Conservation (phyloP, 2,888 invertebrate species). For the Drosophila testacea region DNA sequence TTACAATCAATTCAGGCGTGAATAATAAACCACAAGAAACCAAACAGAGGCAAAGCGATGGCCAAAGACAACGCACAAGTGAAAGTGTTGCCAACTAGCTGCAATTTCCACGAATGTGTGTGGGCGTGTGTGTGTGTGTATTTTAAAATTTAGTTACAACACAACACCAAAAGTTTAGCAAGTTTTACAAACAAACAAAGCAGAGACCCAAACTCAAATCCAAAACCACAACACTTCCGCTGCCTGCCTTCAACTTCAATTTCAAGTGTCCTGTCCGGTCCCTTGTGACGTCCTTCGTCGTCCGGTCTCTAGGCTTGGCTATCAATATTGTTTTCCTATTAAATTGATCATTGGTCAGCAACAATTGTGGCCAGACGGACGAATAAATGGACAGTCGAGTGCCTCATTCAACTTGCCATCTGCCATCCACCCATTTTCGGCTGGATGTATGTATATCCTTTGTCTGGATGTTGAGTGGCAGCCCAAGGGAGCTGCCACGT, state of each 20-base stretch:
- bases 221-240: slow-evolving; percentile 68
- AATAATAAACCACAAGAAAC: slow-evolving; percentile 85
- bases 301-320: slow-evolving; percentile 49
- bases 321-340: slow-evolving; percentile 85
- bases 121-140: slow-evolving; percentile 18
- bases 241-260: slow-evolving; percentile 23
- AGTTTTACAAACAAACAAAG: slow-evolving; percentile 70
- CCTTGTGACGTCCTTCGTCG: slow-evolving; percentile 31
- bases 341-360: slow-evolving; percentile 84
- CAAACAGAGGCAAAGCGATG: slow-evolving; percentile 58
- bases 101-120: slow-evolving; percentile 17
- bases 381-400: not conserved
- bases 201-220: slow-evolving; percentile 18
- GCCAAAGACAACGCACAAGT: slow-evolving; percentile 66
- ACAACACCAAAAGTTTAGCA: slow-evolving; percentile 76
- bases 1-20: slow-evolving; percentile 85
- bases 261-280: slow-evolving; percentile 57
- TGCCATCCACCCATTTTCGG: not conserved
- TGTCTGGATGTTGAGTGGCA: slow-evolving; percentile 56
- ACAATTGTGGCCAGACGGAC: slow-evolving; percentile 62
- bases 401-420: slow-evolving; percentile 10
- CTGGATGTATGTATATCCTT: slow-evolving; percentile 6
- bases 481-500: slow-evolving; percentile 49
- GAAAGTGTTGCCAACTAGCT: slow-evolving; percentile 80
- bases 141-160: slow-evolving; percentile 77